Evolutionary conservation across 2,797 vertebrate genomes (phyloP).

Genomic region (Sebastes baramenuke): DNA sequence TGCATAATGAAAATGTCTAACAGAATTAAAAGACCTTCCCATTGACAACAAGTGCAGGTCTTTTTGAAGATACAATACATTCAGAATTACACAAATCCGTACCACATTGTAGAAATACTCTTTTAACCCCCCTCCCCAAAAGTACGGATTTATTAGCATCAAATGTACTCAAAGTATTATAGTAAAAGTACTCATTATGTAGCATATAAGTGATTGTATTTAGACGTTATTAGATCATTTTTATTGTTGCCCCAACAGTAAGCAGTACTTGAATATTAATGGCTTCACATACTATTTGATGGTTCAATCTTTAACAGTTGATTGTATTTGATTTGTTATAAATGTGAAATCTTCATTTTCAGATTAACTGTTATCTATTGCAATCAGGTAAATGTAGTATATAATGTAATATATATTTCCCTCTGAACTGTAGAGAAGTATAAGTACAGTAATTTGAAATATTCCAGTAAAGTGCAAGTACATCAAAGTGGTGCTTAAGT

Average conservation of each 20-base stretch:
- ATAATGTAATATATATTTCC: neutral
- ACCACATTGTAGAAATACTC: neutral
- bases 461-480: accelerated
- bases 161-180: no score
- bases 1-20: no score
- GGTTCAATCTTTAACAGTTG: no score
- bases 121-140: no score
- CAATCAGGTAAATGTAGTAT: neutral
- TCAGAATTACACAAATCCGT: accelerated
- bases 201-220: neutral
- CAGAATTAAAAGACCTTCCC: no score
- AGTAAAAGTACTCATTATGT: no score
- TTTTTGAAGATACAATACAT: neutral
- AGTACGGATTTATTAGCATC: no score
- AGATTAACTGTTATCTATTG: neutral
- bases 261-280: neutral
- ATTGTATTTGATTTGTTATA: neutral
- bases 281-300: no score
- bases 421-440: neutral
- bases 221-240: neutral
- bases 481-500: neutral
- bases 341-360: neutral
- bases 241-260: neutral
- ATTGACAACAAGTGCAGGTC: no score
- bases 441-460: neutral